These are phyloP conservation scores for Arvicanthis niloticus DNA, from an alignment of 2,113 vertebrate species.

Conservation along the genomic window DNA sequence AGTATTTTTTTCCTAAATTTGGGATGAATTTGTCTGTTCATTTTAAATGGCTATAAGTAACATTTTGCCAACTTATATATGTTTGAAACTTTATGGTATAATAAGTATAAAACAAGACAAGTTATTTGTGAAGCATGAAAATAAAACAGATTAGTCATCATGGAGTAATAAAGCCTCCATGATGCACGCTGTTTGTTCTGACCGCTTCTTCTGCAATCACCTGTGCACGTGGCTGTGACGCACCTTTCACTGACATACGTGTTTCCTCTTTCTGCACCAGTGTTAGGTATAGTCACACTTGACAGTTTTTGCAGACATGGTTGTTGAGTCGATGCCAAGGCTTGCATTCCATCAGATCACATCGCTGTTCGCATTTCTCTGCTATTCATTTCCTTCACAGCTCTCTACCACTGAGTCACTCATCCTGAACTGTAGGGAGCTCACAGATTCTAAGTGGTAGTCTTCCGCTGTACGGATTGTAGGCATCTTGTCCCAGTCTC, in stretches of 20 bases:
- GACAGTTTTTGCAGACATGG: background rate
- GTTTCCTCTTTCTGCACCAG: background rate
- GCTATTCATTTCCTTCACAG: no score
- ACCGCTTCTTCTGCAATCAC: background rate
- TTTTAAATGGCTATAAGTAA: slow-evolving; percentile 12
- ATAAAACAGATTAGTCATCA: background rate
- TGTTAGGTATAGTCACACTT: background rate
- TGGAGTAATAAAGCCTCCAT: background rate
- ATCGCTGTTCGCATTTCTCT: background rate
- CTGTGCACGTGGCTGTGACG: background rate
- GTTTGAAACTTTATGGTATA: background rate
- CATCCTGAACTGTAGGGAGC: background rate
- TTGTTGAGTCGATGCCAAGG: background rate
- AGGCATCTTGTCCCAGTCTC: background rate
- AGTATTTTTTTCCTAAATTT: background rate
- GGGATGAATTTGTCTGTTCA: background rate
- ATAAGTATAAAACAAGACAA: background rate
- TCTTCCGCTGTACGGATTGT: no score
- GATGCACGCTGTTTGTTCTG: background rate
- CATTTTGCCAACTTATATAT: background rate
- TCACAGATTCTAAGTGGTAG: background rate
- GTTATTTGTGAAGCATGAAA: background rate
- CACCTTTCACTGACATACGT: background rate
- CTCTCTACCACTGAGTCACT: background rate
- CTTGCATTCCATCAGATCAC: background rate